Percentiles rank a stretch among this genome's conserved stretches.
phyloP scores from a whole-genome alignment of 2,797 vertebrate species.

The Linurgus olivaceus region DNA sequence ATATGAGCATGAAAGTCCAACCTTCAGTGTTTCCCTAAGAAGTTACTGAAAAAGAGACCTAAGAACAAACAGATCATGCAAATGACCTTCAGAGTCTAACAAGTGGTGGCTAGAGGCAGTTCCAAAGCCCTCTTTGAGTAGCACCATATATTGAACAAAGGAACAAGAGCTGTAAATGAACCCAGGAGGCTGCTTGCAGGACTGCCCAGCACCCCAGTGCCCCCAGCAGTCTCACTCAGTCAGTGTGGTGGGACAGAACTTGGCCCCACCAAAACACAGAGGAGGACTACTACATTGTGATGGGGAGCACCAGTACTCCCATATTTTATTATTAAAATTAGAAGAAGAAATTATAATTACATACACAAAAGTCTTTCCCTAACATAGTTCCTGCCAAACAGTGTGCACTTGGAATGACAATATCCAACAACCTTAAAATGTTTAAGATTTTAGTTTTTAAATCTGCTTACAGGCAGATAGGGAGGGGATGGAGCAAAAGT shows the following conservation, averaged over 20 bases:
- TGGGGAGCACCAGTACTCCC: not conserved
- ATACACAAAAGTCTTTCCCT: not conserved
- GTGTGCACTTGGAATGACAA: not conserved
- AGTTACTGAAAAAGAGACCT: not conserved
- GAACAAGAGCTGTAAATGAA: not conserved
- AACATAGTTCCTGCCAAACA: not conserved
- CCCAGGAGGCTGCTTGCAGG: not conserved
- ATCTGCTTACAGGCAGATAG: not conserved
- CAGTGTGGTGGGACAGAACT: not conserved
- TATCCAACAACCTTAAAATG: not conserved
- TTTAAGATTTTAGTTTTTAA: not conserved
- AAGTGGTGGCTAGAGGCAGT: not conserved
- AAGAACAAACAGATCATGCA: not conserved
- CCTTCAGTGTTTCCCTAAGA: not conserved
- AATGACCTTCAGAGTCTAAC: not conserved
- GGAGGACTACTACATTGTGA: accelerated
- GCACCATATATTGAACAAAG: not conserved
- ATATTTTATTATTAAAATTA: not conserved
- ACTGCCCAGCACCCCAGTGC: not conserved
- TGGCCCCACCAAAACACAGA: not conserved
- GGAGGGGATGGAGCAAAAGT: not conserved
- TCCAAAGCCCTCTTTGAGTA: not conserved
- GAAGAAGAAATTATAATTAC: not conserved
- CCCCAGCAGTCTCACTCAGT: not conserved
- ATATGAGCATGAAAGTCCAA: not conserved